Conservation (phyloP, 2,888 invertebrate species). For the Arrhopalites spinosus region DNA sequence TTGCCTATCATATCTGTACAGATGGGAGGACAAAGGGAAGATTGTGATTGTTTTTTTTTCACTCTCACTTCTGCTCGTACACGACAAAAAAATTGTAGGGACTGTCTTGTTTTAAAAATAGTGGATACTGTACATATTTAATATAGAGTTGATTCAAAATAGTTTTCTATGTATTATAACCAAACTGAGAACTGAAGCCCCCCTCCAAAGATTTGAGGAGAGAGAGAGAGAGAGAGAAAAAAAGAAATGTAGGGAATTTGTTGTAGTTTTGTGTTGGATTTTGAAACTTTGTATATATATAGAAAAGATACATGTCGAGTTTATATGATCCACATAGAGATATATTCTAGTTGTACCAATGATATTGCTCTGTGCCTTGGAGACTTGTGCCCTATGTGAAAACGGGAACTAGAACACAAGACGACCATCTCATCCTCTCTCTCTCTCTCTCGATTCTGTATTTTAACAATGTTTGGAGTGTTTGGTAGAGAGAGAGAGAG, state of each 20-base stretch:
- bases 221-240: conserved; percentile 2
- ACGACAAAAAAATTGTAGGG: too few species aligned
- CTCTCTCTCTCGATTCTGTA: not conserved
- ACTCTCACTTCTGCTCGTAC: too few species aligned
- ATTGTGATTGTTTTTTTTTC: too few species aligned
- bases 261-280: not conserved
- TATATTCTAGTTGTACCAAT: conserved; percentile 15
- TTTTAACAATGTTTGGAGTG: too few species aligned
- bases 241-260: not conserved
- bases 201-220: not conserved
- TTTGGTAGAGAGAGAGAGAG: not conserved
- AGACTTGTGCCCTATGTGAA: conserved; percentile 8
- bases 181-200: not conserved
- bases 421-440: not conserved
- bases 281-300: not conserved
- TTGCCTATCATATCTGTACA: not conserved
- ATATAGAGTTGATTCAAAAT: too few species aligned
- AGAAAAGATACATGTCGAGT: not conserved
- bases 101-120: too few species aligned
- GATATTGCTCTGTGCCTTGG: conserved; percentile 34
- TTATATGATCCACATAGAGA: too few species aligned
- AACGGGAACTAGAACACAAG: not conserved
- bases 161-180: too few species aligned
- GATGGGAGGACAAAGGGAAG: too few species aligned
- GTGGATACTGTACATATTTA: too few species aligned